Conservation (phyloP, 1,140 invertebrate species). For the Steinernema khuongi region DNA sequence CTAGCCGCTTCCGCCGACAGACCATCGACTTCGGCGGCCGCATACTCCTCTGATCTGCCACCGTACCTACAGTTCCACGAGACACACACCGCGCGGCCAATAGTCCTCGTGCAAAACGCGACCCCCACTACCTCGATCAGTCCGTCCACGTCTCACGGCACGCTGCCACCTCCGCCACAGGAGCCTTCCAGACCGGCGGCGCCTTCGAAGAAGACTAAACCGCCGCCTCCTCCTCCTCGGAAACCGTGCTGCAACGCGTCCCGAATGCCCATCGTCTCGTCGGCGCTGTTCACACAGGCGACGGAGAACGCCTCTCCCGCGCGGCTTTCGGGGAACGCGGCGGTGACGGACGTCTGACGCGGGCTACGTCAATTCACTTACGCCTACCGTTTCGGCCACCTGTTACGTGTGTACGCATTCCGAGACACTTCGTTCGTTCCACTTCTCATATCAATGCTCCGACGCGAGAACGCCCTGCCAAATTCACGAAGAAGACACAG, state of each 20-base stretch:
- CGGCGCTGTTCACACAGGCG: background rate
- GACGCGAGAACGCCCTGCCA: background rate
- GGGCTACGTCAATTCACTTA: background rate
- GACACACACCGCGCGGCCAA: background rate
- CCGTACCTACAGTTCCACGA: background rate
- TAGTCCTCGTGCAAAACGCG: slow-evolving; percentile 3
- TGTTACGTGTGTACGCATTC: background rate
- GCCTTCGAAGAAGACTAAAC: background rate
- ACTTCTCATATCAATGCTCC: background rate
- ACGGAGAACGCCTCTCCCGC: background rate
- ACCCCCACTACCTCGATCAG: background rate
- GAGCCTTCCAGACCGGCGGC: background rate
- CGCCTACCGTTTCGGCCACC: background rate
- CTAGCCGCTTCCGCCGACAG: slow-evolving; percentile 1
- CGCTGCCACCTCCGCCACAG: background rate
- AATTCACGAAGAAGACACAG: background rate
- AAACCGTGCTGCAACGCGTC: background rate
- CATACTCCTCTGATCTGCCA: background rate
- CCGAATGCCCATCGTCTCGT: background rate
- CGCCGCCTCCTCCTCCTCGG: background rate
- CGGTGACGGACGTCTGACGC: background rate
- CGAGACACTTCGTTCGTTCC: background rate
- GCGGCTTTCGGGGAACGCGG: background rate
- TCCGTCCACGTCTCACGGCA: background rate
- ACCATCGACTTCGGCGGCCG: background rate